A percentile compares a stretch with the other conserved stretches of the same genome.
These are phyloP conservation scores for Fragum sueziense DNA, from an alignment of 2,888 invertebrate species.

Conservation along the genomic window DNA sequence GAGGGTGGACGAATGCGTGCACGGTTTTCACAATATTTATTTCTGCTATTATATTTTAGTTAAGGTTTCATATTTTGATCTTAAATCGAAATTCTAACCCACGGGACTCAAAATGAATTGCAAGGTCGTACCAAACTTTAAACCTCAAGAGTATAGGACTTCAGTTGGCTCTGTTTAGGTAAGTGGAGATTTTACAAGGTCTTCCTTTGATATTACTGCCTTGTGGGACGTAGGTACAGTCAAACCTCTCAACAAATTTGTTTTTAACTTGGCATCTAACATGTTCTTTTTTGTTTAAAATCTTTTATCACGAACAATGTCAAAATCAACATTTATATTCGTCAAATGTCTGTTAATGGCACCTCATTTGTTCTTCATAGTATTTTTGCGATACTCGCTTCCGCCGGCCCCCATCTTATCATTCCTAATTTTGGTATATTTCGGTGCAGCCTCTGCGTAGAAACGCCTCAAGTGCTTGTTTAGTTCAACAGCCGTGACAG, in stretches of 20 bases:
- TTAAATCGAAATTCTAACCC: constrained; percentile 40
- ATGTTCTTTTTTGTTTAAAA: constrained; percentile 6
- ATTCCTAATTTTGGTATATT: background rate
- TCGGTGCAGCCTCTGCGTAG: background rate
- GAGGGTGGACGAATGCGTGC: no score
- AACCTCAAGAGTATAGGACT: constrained; percentile 7
- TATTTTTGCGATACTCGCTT: constrained; percentile 30
- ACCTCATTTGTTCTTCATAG: constrained; percentile 22
- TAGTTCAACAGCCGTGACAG: background rate
- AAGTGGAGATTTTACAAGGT: constrained; percentile 17
- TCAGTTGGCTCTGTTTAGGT: constrained; percentile 16
- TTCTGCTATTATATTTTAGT: no score
- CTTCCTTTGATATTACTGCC: background rate
- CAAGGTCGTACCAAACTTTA: no score
- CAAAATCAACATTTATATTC: constrained; percentile 8
- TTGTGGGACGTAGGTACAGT: constrained; percentile 24
- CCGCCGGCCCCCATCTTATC: background rate
- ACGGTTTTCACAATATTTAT: no score
- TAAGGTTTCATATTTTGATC: no score
- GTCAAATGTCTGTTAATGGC: constrained; percentile 27
- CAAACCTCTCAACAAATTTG: constrained; percentile 1
- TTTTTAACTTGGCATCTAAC: constrained; percentile 24
- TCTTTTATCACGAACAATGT: constrained; percentile 27
- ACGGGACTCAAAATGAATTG: constrained; percentile 21
- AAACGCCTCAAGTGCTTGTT: background rate